Percentiles rank a stretch among this genome's conserved stretches.
phyloP scores from a whole-genome alignment of 64 coral and sea anemone genomes.

The Pocillopora damicornis region DNA sequence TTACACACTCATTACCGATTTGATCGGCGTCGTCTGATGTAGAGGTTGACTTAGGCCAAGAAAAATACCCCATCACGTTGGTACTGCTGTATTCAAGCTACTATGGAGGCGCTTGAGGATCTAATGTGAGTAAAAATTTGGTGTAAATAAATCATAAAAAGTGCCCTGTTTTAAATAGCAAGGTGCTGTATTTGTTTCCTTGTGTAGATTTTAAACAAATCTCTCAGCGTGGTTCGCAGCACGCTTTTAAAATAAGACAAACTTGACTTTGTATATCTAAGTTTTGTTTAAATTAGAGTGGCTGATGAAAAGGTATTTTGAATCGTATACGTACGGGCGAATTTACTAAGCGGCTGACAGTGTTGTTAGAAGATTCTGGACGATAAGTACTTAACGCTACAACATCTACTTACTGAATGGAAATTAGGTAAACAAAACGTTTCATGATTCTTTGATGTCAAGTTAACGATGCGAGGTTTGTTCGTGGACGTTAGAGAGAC shows the following conservation, averaged over 20 bases:
- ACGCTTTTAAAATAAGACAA: neutral
- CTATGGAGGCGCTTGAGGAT: neutral
- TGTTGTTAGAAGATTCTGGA: neutral
- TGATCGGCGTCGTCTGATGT: neutral
- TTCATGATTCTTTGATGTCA: neutral
- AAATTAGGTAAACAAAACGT: slow-evolving; percentile 28
- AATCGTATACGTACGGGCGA: too few relatives aligned
- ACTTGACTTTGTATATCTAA: too few relatives aligned
- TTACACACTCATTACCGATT: neutral
- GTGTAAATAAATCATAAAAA: neutral
- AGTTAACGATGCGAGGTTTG: neutral
- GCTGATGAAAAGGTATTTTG: too few relatives aligned
- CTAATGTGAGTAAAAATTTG: neutral
- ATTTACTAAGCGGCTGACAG: neutral
- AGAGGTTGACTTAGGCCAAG: neutral
- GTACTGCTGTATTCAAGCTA: neutral
- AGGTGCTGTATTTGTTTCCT: neutral
- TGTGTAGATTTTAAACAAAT: neutral
- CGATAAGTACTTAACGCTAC: neutral
- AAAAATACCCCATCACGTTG: neutral
- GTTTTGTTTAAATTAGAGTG: too few relatives aligned
- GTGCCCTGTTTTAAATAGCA: neutral
- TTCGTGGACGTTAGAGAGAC: neutral
- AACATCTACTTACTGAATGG: neutral
- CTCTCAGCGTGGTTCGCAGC: slow-evolving; percentile 15